Conservation (phyloP, 2,888 invertebrate species). For the Chalcosyrphus nemorum region DNA sequence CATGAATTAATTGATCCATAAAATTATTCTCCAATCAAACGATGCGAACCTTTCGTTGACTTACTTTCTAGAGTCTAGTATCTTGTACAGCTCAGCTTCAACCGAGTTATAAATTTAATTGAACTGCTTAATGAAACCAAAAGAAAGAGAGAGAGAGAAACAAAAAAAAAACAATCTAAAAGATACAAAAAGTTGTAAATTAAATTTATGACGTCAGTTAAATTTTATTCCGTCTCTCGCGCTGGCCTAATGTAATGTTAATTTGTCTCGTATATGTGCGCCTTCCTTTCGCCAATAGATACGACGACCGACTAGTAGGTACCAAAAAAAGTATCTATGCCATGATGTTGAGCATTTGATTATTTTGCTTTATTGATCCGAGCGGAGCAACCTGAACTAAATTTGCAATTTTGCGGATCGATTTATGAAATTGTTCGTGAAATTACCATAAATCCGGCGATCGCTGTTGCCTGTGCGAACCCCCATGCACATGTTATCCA, state of each 20-base stretch:
- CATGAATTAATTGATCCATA: constrained; percentile 68
- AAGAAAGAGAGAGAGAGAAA: constrained; percentile 10
- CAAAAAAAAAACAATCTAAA: constrained; percentile 24
- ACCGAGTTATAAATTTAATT: constrained; percentile 53
- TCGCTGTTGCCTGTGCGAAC: constrained; percentile 45
- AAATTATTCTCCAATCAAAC: constrained; percentile 51
- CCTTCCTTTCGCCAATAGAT: constrained; percentile 43
- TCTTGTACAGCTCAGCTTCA: too few relatives aligned
- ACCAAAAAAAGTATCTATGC: not conserved
- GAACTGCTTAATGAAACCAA: constrained; percentile 41
- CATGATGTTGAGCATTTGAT: constrained; percentile 64
- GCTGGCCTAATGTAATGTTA: constrained; percentile 58
- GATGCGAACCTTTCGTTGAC: constrained; percentile 30
- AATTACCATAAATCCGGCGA: constrained; percentile 77
- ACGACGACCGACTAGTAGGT: too few relatives aligned
- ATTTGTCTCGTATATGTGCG: constrained; percentile 63
- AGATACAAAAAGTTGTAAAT: too few relatives aligned
- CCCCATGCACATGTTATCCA: constrained; percentile 39
- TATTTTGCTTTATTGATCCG: constrained; percentile 72
- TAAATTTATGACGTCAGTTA: constrained; percentile 62
- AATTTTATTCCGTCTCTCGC: constrained; percentile 43
- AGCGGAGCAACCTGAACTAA: constrained; percentile 70
- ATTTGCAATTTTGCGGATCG: constrained; percentile 74
- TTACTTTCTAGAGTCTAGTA: constrained; percentile 1
- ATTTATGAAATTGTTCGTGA: constrained; percentile 77